Percentiles rank a stretch among this genome's conserved stretches.
These are phyloP conservation scores for Drosophila pachea DNA, from an alignment of 1,140 invertebrate species.

Conservation along the genomic window DNA sequence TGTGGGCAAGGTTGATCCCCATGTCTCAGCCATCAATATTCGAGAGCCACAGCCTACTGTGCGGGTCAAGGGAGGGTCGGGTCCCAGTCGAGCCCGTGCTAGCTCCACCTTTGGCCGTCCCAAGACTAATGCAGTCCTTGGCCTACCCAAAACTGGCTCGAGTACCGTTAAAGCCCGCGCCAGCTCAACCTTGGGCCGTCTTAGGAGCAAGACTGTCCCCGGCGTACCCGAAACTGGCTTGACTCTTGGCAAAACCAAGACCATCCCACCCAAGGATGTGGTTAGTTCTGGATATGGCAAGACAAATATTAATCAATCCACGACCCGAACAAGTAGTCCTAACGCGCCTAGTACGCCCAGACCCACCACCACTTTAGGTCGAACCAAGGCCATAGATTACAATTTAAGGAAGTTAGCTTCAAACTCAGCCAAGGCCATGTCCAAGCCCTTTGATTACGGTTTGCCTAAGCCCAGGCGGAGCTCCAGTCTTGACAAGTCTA, in stretches of 20 bases:
- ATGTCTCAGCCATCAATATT: constrained; percentile 42
- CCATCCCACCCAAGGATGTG: not conserved
- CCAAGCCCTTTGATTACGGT: too few relatives aligned
- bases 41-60: not conserved
- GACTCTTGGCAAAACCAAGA: not conserved
- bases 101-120: not conserved
- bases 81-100: not conserved
- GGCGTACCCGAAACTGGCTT: not conserved
- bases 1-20: constrained; percentile 37
- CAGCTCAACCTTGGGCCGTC: not conserved
- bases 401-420: not conserved
- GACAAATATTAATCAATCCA: not conserved
- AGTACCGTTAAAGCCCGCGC: too few relatives aligned
- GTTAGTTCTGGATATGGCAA: not conserved
- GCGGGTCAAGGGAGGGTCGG: not conserved
- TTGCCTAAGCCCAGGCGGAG: not conserved
- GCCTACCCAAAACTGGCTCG: not conserved
- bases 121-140: not conserved
- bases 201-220: not conserved
- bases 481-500: too few relatives aligned
- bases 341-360: not conserved
- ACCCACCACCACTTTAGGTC: not conserved
- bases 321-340: not conserved
- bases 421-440: not conserved
- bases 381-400: not conserved